Conservation (phyloP, 1,140 invertebrate species). For the Drosophila kanapiae region DNA sequence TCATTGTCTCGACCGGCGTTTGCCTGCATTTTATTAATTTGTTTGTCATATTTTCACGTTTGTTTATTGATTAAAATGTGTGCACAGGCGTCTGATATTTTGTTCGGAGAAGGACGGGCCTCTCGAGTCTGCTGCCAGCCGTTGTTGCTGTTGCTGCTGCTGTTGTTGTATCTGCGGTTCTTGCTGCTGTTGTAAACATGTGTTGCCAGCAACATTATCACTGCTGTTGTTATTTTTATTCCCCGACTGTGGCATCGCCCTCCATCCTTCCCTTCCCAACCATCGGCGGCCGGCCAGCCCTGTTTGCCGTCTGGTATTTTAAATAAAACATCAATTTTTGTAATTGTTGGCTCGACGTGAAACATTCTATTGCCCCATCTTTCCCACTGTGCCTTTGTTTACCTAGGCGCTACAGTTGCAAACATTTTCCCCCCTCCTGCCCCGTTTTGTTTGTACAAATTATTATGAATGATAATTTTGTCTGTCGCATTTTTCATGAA, state of each 20-base stretch:
- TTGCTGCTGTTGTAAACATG: slow-evolving; percentile 67
- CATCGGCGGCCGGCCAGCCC: slow-evolving; percentile 3
- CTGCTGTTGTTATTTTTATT: slow-evolving; percentile 70
- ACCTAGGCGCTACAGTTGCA: slow-evolving; percentile 50
- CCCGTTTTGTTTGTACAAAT: slow-evolving; percentile 69
- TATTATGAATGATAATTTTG: slow-evolving; percentile 79
- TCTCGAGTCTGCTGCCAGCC: slow-evolving; percentile 51
- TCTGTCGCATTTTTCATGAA: slow-evolving; percentile 71
- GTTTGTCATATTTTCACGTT: slow-evolving; percentile 82
- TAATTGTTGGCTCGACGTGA: slow-evolving; percentile 62
- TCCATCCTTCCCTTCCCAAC: background rate
- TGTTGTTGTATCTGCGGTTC: slow-evolving; percentile 49
- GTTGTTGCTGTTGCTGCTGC: slow-evolving; percentile 19
- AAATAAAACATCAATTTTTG: slow-evolving; percentile 77
- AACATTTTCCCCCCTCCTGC: slow-evolving; percentile 18
- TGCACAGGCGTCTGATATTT: slow-evolving; percentile 42
- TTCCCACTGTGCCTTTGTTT: slow-evolving; percentile 25
- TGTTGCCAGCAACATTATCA: slow-evolving; percentile 76
- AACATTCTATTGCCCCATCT: slow-evolving; percentile 51
- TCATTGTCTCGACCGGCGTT: slow-evolving; percentile 62
- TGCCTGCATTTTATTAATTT: slow-evolving; percentile 81
- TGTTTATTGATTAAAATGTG: slow-evolving; percentile 83
- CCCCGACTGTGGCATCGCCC: slow-evolving; percentile 13
- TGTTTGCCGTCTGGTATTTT: slow-evolving; percentile 54
- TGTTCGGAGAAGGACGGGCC: background rate